Conservation (phyloP, 2,888 invertebrate genomes). For the Mesochorus sp. region DNA sequence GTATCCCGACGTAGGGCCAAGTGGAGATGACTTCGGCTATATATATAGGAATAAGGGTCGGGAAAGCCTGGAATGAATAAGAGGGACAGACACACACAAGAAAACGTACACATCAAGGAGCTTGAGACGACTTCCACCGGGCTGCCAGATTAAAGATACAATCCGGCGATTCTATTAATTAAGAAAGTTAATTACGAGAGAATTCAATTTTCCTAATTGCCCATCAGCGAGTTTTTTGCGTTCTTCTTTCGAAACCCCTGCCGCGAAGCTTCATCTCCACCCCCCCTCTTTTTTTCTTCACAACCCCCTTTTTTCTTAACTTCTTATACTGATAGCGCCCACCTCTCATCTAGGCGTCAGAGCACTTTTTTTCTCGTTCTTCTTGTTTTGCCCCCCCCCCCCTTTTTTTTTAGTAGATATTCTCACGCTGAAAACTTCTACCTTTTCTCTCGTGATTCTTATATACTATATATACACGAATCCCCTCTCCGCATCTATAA, state of each 20-base stretch:
- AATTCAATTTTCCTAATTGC: conserved; percentile 78
- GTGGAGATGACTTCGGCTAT: conserved; percentile 37
- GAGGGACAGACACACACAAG: not conserved
- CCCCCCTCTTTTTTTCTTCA: conserved; percentile 35
- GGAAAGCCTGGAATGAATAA: not conserved
- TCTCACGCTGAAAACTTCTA: conserved; percentile 30
- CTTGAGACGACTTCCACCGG: conserved; percentile 66
- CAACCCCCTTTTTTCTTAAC: conserved; percentile 33
- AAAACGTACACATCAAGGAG: not conserved
- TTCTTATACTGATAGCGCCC: not conserved
- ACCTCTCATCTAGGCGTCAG: conserved; percentile 8
- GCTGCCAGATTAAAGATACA: conserved; percentile 75
- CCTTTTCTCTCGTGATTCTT: conserved; percentile 43
- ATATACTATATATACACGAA: not conserved
- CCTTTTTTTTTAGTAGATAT: conserved; percentile 27
- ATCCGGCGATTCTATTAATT: conserved; percentile 77
- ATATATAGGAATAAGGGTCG: conserved; percentile 10
- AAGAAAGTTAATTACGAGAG: conserved; percentile 75
- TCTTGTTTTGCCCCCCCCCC: conserved; percentile 26
- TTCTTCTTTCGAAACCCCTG: conserved; percentile 53
- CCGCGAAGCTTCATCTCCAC: conserved; percentile 7
- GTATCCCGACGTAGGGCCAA: conserved; percentile 48
- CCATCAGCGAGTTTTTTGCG: conserved; percentile 69
- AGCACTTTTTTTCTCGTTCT: conserved; percentile 13
- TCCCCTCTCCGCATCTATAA: conserved; percentile 7